phyloP scores from a whole-genome alignment of 2,797 vertebrate genomes.

The Botia almorhae region DNA sequence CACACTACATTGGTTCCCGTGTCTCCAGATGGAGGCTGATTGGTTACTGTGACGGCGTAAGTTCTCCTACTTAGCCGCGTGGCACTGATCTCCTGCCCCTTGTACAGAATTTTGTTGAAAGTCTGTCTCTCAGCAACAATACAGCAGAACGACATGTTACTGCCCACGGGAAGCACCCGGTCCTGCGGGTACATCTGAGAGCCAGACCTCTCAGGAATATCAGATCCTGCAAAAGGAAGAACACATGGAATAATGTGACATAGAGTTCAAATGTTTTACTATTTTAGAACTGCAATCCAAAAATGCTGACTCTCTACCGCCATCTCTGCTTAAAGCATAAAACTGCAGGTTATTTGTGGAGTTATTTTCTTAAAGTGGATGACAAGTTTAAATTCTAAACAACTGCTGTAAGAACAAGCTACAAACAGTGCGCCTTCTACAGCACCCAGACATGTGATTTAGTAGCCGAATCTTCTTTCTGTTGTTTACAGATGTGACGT shows the following conservation, averaged over 20 bases:
- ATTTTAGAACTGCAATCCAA: background rate
- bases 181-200: conserved; percentile 69
- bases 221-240: conserved; percentile 65
- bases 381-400: no score
- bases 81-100: background rate
- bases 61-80: conserved; percentile 71
- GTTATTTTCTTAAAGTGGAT: no score
- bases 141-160: conserved; percentile 77
- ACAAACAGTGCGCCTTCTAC: no score
- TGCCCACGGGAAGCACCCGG: conserved; percentile 66
- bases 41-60: conserved; percentile 61
- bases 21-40: background rate
- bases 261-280: background rate
- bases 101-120: conserved; percentile 51
- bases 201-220: conserved; percentile 54
- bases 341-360: background rate
- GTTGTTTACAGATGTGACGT: no score
- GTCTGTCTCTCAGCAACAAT: conserved; percentile 65
- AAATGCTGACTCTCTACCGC: background rate
- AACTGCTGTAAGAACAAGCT: no score
- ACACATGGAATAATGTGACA: background rate
- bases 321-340: background rate
- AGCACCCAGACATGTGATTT: no score
- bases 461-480: no score
- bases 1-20: conserved; percentile 70